Conservation (phyloP, 2,888 invertebrate genomes). For the Ephialtes manifestator region DNA sequence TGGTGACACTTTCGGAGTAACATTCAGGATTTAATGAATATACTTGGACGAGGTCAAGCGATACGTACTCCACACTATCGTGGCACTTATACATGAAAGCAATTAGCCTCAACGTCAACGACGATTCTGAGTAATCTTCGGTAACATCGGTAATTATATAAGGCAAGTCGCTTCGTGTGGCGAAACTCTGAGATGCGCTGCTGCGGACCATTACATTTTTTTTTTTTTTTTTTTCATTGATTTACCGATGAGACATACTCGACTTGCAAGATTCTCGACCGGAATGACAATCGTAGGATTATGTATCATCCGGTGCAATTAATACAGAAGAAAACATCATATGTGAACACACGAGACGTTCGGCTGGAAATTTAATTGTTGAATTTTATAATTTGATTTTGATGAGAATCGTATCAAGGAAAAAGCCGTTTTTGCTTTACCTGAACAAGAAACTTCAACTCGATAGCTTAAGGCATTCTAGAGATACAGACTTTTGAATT, state of each 20-base stretch:
- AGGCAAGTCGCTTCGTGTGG: constrained; percentile 61
- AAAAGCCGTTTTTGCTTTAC: too few species aligned
- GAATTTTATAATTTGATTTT: neutral
- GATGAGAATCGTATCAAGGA: too few species aligned
- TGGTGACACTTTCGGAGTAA: neutral
- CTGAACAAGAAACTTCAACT: too few species aligned
- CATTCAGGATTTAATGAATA: constrained; percentile 1
- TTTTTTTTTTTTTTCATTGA: constrained; percentile 15
- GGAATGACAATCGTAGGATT: constrained; percentile 25
- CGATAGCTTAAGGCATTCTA: too few species aligned
- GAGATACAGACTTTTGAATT: too few species aligned
- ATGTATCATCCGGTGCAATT: constrained; percentile 7
- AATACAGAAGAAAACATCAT: constrained; percentile 4
- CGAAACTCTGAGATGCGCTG: constrained; percentile 30
- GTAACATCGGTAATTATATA: constrained; percentile 76
- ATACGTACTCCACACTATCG: neutral
- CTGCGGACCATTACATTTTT: constrained; percentile 1
- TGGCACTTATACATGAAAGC: constrained; percentile 21
- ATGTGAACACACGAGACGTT: neutral
- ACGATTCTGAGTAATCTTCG: constrained; percentile 79
- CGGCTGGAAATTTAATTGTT: neutral
- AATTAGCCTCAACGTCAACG: constrained; percentile 76
- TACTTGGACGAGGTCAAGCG: neutral
- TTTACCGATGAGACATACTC: constrained; percentile 18
- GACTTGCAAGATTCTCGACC: constrained; percentile 7